These are phyloP conservation scores for Pygathrix nemaeus DNA, from an alignment of 2,113 vertebrate species.

Conservation along the genomic window DNA sequence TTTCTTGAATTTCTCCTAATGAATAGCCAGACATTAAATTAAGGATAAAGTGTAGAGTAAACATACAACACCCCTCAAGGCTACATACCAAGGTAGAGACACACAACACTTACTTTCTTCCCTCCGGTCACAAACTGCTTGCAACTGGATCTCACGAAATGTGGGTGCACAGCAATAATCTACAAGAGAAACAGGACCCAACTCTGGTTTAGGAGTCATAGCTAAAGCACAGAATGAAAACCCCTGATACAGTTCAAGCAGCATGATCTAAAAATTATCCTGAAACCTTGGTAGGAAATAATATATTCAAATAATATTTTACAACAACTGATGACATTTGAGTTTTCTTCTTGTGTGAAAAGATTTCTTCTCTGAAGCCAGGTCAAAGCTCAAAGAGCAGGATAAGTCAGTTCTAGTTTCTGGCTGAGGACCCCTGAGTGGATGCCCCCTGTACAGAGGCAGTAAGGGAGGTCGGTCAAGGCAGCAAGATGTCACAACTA, in stretches of 20 bases:
- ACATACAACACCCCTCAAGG: background rate
- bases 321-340: background rate
- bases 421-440: background rate
- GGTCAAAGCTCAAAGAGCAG: background rate
- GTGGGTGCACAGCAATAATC: constrained; percentile 94
- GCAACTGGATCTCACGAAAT: constrained; percentile 94
- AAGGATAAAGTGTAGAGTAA: background rate
- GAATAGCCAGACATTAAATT: background rate
- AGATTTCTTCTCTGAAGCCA: background rate
- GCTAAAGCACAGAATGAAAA: background rate
- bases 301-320: background rate
- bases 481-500: background rate
- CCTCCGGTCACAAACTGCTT: constrained; percentile 99
- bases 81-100: background rate
- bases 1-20: background rate
- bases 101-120: constrained; percentile 91
- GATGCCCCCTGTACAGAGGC: background rate
- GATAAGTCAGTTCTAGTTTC: background rate
- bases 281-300: background rate
- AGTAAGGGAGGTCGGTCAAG: background rate
- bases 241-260: background rate
- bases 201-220: background rate
- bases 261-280: background rate
- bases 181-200: constrained; percentile 41
- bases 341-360: background rate